Percentiles rank a stretch among this genome's conserved stretches.
Conservation (phyloP, 1,140 invertebrate species). For the Sycophaga agraensis region DNA sequence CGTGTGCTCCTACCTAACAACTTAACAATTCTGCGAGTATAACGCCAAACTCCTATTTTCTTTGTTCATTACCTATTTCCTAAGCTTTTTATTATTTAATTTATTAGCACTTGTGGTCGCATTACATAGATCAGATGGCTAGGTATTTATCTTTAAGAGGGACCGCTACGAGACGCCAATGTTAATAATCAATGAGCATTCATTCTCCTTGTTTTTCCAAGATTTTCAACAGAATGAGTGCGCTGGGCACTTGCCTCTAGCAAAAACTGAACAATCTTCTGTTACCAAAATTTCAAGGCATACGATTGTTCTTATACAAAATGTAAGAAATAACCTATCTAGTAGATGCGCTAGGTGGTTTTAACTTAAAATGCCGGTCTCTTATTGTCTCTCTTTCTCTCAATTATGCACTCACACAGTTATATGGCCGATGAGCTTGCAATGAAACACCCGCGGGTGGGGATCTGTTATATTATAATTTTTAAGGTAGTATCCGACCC, state of each 20-base stretch:
- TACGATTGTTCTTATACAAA: neutral
- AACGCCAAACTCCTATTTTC: too few species aligned
- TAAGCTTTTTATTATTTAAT: too few species aligned
- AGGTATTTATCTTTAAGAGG: too few species aligned
- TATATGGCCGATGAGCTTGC: neutral
- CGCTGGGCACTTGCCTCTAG: neutral
- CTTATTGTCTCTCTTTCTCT: neutral
- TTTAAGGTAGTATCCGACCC: too few species aligned
- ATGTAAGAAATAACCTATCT: neutral
- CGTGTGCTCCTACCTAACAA: neutral
- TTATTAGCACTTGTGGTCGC: too few species aligned
- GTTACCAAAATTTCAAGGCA: neutral
- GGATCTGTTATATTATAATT: too few species aligned
- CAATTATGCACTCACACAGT: neutral
- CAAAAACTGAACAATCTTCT: neutral
- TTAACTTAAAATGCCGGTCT: neutral
- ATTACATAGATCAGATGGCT: too few species aligned
- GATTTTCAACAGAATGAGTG: neutral
- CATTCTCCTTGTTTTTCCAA: too few species aligned
- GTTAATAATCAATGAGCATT: too few species aligned
- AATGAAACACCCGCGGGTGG: neutral
- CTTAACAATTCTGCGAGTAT: too few species aligned
- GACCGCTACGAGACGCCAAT: too few species aligned
- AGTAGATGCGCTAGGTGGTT: neutral
- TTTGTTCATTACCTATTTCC: too few species aligned